phyloP scores from a whole-genome alignment of 2,797 vertebrate species.

The Sarcoramphus papa region DNA sequence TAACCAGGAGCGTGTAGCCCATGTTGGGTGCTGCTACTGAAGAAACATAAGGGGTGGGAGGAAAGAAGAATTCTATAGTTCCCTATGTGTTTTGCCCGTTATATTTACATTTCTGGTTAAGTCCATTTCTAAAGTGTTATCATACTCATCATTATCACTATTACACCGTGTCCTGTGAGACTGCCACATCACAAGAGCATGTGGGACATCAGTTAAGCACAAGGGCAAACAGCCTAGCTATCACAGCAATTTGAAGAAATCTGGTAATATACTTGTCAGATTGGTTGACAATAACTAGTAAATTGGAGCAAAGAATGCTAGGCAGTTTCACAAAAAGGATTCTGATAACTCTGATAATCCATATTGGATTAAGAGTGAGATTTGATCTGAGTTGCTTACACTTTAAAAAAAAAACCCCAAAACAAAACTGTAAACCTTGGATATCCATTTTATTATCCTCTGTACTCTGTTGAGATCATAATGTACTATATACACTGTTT shows the following conservation, averaged over 20 bases:
- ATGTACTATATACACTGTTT: neutral
- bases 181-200: neutral
- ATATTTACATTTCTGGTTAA: neutral
- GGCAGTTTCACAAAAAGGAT: neutral
- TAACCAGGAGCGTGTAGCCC: neutral
- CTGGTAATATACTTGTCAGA: neutral
- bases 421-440: neutral
- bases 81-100: neutral
- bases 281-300: neutral
- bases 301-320: neutral
- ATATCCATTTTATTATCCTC: neutral
- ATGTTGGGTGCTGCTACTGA: neutral
- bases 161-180: neutral
- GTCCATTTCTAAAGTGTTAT: neutral
- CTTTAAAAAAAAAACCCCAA: neutral
- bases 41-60: neutral
- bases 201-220: neutral
- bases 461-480: slow-evolving; percentile 2
- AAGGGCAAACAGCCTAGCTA: neutral
- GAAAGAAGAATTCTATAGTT: neutral
- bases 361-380: neutral
- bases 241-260: neutral
- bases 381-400: neutral
- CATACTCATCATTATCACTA: neutral
- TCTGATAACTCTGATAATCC: neutral